A percentile compares a stretch with the other conserved stretches of the same genome.
phyloP scores from a whole-genome alignment of 2,797 vertebrate species.

The Huso huso region DNA sequence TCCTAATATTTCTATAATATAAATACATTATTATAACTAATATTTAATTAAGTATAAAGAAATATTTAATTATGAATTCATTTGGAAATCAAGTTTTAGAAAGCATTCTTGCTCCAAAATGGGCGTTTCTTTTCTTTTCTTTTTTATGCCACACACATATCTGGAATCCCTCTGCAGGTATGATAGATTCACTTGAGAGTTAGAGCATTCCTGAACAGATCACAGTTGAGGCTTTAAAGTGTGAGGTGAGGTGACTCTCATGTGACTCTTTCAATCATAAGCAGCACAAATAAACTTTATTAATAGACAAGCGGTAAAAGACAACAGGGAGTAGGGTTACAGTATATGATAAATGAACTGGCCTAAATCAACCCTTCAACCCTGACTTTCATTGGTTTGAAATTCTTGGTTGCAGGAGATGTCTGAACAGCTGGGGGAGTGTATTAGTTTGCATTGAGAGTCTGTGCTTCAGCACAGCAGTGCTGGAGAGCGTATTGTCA shows the following conservation, averaged over 20 bases:
- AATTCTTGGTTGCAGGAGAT: constrained; percentile 20
- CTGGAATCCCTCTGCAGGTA: not conserved
- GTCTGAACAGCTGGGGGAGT: constrained; percentile 19
- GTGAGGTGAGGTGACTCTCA: not conserved
- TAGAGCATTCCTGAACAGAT: not conserved
- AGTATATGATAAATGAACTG: not conserved
- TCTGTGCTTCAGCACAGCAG: not conserved
- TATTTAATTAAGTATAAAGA: no score
- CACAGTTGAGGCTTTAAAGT: no score
- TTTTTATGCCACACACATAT: not conserved
- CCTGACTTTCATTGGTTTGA: no score
- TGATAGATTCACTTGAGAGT: not conserved
- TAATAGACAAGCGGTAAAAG: constrained; percentile 2
- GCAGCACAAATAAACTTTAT: not conserved
- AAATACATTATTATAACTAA: no score
- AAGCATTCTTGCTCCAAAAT: not conserved
- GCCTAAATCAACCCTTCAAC: not conserved
- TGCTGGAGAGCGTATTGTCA: not conserved
- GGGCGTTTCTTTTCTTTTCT: not conserved
- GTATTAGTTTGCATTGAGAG: not conserved
- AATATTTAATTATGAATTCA: no score
- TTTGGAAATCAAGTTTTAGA: not conserved
- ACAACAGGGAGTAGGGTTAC: constrained; percentile 10
- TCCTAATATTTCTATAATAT: no score
- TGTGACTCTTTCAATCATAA: constrained; percentile 1